These are phyloP conservation scores for Marisa cornuarietis DNA, from an alignment of 1,140 invertebrate genomes.

Conservation along the genomic window DNA sequence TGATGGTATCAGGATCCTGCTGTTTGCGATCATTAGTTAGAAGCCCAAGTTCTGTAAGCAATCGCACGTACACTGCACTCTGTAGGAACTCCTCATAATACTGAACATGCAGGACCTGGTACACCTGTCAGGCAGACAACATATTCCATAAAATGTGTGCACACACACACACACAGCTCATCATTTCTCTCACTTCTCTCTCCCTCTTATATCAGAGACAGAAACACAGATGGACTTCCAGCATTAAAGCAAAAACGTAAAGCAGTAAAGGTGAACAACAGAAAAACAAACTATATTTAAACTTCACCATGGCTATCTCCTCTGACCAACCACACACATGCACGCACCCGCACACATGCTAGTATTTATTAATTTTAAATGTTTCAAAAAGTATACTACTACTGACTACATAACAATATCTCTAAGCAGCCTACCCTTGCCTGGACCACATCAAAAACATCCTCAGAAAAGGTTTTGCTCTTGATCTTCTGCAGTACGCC, in stretches of 20 bases:
- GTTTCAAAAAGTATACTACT: not conserved
- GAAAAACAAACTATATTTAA: no score
- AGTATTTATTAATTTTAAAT: no score
- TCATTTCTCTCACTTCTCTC: no score
- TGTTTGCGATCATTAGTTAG: conserved; percentile 70
- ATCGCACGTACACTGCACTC: conserved; percentile 76
- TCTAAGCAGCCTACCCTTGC: conserved; percentile 59
- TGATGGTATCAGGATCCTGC: conserved; percentile 58
- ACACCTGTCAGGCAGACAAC: conserved; percentile 52
- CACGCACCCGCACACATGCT: no score
- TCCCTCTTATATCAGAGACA: no score
- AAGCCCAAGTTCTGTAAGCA: conserved; percentile 81
- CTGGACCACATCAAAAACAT: conserved; percentile 90
- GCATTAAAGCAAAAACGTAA: no score
- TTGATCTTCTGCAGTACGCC: conserved; percentile 75
- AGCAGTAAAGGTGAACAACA: no score
- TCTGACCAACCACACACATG: not conserved
- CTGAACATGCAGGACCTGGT: conserved; percentile 69
- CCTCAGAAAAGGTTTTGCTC: conserved; percentile 70
- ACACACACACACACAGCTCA: no score
- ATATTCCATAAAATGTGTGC: no score
- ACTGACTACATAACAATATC: not conserved
- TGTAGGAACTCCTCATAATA: conserved; percentile 79
- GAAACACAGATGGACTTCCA: no score
- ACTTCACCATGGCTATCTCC: not conserved